Evolutionary conservation across 1,140 invertebrate genomes (phyloP).

Genomic region (Drosophila ambigua): DNA sequence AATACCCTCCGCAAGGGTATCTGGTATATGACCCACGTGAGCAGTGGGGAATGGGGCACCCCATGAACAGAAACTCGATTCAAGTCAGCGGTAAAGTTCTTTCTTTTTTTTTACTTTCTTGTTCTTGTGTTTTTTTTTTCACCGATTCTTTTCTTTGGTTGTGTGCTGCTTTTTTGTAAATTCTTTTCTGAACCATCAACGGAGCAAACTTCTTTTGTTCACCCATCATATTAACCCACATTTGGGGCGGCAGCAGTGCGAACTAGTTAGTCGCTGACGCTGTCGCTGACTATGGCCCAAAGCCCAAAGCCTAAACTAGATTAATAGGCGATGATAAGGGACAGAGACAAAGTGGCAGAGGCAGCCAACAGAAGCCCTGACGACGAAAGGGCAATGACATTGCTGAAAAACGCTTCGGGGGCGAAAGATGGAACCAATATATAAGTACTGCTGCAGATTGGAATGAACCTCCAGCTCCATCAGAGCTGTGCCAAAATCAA

Average conservation of each 20-base stretch:
- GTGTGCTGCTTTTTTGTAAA: constrained; percentile 16
- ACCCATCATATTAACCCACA: constrained; percentile 72
- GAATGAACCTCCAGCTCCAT: no score
- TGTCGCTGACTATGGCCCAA: not conserved
- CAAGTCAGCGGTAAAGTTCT: constrained; percentile 62
- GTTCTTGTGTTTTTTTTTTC: constrained; percentile 19
- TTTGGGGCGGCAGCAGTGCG: constrained; percentile 31
- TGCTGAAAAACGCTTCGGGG: constrained; percentile 20
- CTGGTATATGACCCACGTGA: no score
- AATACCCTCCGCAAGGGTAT: no score
- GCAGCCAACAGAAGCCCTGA: not conserved
- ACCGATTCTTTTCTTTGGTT: constrained; percentile 10
- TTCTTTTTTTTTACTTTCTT: constrained; percentile 1
- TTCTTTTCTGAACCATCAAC: constrained; percentile 44
- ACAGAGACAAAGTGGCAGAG: constrained; percentile 19
- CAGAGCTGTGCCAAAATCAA: no score
- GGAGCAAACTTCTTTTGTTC: constrained; percentile 49
- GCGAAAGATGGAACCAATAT: no score
- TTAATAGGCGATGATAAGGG: constrained; percentile 73
- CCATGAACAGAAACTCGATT: constrained; percentile 36
- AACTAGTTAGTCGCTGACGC: constrained; percentile 45
- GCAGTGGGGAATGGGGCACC: no score
- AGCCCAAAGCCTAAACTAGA: constrained; percentile 69
- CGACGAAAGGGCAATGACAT: constrained; percentile 41
- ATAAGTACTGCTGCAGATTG: no score